Evolutionary conservation across 1,140 invertebrate species (phyloP), one percentile per base, ranked within the genome.

Genomic region (Drosophila ohnishii): DNA sequence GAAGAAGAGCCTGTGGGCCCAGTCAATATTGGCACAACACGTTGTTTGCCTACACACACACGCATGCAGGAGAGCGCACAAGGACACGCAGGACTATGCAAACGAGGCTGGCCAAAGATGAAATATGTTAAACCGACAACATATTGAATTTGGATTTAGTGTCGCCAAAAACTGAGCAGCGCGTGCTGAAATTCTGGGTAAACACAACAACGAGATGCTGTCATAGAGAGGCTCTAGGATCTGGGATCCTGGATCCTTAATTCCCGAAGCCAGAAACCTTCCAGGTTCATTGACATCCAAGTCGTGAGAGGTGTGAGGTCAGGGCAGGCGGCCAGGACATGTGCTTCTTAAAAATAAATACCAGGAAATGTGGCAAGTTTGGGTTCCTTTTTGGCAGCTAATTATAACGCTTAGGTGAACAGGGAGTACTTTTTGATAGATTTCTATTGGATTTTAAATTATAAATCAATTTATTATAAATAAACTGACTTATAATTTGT

Each of bases 101-200:
- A 75, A 76, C 73, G 73, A 76, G 42, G 74, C 55, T 65, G 61
- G 48, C 71, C 61, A 66, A 48, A 72, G 58, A 67, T 58, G 75
- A 86, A 86, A 82, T 87, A 86, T 86, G 83, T 87, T 87, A 79
- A 82, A 73, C 70, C 78, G 83, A 87, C 75, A 81, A 78, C 78
- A 86, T 86, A 86, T 86, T 87, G 82, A 86, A 86, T 86, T 82
- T 86, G 71, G 82, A 85, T 85, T 85, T 82, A 75, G 82, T 76
- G 74, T 76, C 74, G 63, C 53, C 53, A 65, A 73, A 75, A 57
- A 53, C 37, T 58, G 62, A 71, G 30, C 45, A 62, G 40, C 42
- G 64, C 62, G 50, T 53, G 70, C 59, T 34, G 37, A 37, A 48
- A 32, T 22, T 44, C 11, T 59, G 30, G 30, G 80, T 76, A 80